Conservation (phyloP, 2,888 invertebrate genomes). For the Itoplectis maculator region DNA sequence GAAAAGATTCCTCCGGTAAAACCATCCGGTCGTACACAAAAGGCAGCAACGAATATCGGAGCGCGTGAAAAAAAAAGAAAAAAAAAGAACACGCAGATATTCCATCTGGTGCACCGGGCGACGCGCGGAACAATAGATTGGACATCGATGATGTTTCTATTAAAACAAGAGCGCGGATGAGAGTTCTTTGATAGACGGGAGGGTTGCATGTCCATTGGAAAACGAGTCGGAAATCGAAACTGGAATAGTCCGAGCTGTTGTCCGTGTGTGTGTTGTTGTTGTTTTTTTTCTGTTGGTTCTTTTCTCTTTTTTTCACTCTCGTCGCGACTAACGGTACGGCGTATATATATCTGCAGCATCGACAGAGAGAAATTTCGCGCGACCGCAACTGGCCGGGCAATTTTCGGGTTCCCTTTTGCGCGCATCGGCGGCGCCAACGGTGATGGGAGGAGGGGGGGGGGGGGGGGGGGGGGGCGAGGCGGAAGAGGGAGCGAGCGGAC, state of each 20-base stretch:
- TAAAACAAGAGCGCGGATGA: constrained; percentile 48
- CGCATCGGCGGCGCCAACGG: no score
- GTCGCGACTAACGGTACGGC: constrained; percentile 18
- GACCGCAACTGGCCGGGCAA: constrained; percentile 62
- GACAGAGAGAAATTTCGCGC: constrained; percentile 31
- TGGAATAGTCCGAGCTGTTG: constrained; percentile 39
- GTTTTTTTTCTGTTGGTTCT: constrained; percentile 1
- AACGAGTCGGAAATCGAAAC: constrained; percentile 61
- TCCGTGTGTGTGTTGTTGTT: constrained; percentile 10
- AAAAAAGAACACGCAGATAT: background rate
- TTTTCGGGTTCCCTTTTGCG: constrained; percentile 53
- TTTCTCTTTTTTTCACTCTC: constrained; percentile 14
- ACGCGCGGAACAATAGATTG: constrained; percentile 33
- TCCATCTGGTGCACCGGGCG: background rate
- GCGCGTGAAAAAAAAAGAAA: background rate
- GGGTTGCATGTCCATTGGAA: constrained; percentile 49
- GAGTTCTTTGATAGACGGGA: constrained; percentile 38
- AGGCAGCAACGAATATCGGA: background rate
- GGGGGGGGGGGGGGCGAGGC: no score
- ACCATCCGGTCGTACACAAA: background rate
- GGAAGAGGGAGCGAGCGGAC: background rate
- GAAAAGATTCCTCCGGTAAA: background rate
- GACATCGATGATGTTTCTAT: constrained; percentile 45
- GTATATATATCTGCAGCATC: constrained; percentile 36
- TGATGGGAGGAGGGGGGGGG: no score